A percentile compares a stretch with the other conserved stretches of the same genome.
phyloP scores from a whole-genome alignment of 23 tunicate genomes.

The Halocynthia roretzi region DNA sequence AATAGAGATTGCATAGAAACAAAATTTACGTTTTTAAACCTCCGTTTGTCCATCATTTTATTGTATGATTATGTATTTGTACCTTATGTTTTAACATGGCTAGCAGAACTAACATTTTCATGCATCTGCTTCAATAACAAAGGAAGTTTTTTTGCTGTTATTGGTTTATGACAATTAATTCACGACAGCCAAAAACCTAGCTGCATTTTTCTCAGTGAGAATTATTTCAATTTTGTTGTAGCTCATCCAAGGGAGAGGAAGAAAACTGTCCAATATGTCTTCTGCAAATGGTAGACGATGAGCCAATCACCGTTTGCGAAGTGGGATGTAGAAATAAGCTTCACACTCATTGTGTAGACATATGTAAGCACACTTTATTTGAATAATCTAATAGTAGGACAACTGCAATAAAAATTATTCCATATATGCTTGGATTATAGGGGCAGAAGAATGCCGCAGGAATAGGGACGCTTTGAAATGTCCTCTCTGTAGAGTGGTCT shows the following conservation, averaged over 20 bases:
- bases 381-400: not conserved
- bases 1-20: too few species aligned
- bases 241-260: constrained; percentile 89
- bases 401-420: not conserved
- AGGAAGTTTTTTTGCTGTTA: too few species aligned
- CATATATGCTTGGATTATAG: constrained; percentile 7
- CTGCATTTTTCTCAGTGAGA: too few species aligned
- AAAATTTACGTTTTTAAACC: too few species aligned
- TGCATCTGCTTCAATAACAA: too few species aligned
- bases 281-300: constrained; percentile 89
- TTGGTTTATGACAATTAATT: too few species aligned
- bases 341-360: constrained; percentile 90
- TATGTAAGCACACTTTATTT: constrained; percentile 43
- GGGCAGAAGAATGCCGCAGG: constrained; percentile 89
- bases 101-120: too few species aligned
- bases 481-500: constrained; percentile 71
- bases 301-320: constrained; percentile 87
- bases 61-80: too few species aligned
- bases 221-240: constrained; percentile 7
- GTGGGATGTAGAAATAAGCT: constrained; percentile 90
- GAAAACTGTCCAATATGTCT: constrained; percentile 91
- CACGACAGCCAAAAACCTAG: too few species aligned
- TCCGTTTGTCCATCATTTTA: too few species aligned
- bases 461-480: constrained; percentile 73
- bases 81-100: too few species aligned